phyloP scores from a whole-genome alignment of 1,140 invertebrate species.

The Pentalonia nigronervosa region DNA sequence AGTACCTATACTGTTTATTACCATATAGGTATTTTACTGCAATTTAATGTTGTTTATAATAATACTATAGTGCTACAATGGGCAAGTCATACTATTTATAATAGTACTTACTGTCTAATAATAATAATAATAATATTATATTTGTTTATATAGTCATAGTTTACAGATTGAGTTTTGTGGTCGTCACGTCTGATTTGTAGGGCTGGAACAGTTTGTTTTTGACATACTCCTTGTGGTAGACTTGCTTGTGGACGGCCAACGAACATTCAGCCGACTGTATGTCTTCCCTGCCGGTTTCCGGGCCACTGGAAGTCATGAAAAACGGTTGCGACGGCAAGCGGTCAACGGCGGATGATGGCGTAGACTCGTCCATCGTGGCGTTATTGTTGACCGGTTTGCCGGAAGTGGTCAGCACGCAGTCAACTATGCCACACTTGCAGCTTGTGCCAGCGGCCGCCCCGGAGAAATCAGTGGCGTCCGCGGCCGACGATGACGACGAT shows the following conservation, averaged over 20 bases:
- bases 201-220: conserved; percentile 62
- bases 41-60: no score
- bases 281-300: conserved; percentile 22
- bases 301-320: neutral
- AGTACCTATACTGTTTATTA: neutral
- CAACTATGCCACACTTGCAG: conserved; percentile 62
- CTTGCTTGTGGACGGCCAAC: conserved; percentile 30
- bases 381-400: neutral
- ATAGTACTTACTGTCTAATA: neutral
- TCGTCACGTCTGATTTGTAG: conserved; percentile 60
- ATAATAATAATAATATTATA: neutral
- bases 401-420: conserved; percentile 61
- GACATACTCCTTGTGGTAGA: conserved; percentile 53
- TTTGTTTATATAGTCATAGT: neutral
- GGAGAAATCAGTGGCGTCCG: conserved; percentile 59
- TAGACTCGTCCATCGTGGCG: neutral
- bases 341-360: neutral
- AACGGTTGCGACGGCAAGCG: conserved; percentile 37
- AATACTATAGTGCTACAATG: neutral
- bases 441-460: conserved; percentile 61
- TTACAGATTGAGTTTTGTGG: conserved; percentile 33
- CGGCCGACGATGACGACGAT: conserved; percentile 32
- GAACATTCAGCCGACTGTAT: conserved; percentile 51
- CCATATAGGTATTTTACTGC: no score
- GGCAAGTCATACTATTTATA: neutral